These are phyloP conservation scores for Aurelia aurita complex sp. Pacific DNA, from an alignment of 30 jellyfish, hydroid and myxozoan species.

Conservation along the genomic window DNA sequence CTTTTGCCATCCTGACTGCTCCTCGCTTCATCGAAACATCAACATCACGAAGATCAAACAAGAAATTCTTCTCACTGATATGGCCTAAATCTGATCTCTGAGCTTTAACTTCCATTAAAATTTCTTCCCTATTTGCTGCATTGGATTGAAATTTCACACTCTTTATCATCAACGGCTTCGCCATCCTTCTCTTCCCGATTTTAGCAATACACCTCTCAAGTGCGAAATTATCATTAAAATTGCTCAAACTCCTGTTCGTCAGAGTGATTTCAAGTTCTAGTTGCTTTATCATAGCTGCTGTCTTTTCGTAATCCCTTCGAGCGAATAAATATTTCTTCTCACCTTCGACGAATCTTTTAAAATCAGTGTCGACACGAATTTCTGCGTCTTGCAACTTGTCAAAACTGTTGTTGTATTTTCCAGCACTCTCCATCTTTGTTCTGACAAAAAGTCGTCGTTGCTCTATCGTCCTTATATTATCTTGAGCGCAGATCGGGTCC, in stretches of 20 bases:
- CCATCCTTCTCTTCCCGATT: not conserved
- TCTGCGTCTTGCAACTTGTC: conserved; percentile 44
- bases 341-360: conserved; percentile 1
- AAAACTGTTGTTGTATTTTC: conserved; percentile 40
- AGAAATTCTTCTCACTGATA: not conserved
- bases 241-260: conserved; percentile 28
- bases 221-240: conserved; percentile 33
- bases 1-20: conserved; percentile 31
- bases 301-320: conserved; percentile 37
- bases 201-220: conserved; percentile 47
- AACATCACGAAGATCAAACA: conserved; percentile 40
- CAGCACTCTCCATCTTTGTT: conserved; percentile 50
- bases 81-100: conserved; percentile 2
- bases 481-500: conserved; percentile 38
- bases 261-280: conserved; percentile 30
- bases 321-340: conserved; percentile 41
- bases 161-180: conserved; percentile 10
- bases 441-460: conserved; percentile 18
- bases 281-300: conserved; percentile 24
- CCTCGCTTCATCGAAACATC: conserved; percentile 40
- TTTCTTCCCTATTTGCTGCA: conserved; percentile 18
- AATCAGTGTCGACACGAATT: not conserved
- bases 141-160: conserved; percentile 31
- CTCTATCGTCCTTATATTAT: conserved; percentile 15
- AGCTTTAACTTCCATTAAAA: conserved; percentile 10